A percentile compares a stretch with the other conserved stretches of the same genome.
Conservation (phyloP, 35 echinoderm and acorn worm species). For the Apostichopus japonicus region DNA sequence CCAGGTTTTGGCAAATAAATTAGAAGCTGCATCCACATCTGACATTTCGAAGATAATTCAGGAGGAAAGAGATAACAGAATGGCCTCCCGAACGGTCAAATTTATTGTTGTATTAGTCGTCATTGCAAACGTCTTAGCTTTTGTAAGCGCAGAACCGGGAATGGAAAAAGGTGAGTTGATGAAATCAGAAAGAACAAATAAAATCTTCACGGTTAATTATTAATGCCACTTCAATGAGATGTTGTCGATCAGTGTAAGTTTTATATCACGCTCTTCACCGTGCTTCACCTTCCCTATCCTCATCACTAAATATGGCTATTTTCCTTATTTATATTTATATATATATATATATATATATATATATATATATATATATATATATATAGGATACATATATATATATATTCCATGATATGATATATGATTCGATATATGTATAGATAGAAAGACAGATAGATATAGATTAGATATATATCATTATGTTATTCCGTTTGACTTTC, state of each 20-base stretch:
- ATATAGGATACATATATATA: too few species aligned
- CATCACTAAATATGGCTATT: too few species aligned
- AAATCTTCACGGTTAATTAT: background rate
- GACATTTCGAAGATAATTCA: conserved; percentile 1
- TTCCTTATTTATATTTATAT: too few species aligned
- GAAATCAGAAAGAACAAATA: background rate
- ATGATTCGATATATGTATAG: too few species aligned
- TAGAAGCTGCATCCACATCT: background rate
- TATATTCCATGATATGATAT: too few species aligned
- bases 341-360: too few species aligned
- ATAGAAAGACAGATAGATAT: too few species aligned
- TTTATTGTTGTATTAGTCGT: conserved; percentile 15
- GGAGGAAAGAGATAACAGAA: background rate
- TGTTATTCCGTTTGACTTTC: background rate
- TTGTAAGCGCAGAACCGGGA: background rate
- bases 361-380: too few species aligned
- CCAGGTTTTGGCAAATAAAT: conserved; percentile 4
- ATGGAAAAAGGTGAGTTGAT: background rate
- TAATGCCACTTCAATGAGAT: background rate
- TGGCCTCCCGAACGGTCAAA: background rate
- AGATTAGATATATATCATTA: too few species aligned
- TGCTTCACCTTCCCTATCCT: too few species aligned
- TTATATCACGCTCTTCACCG: too few species aligned
- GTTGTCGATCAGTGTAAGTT: too few species aligned
- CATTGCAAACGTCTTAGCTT: conserved; percentile 17